Percentiles rank a stretch among this genome's conserved stretches.
phyloP scores from a whole-genome alignment of 1,140 invertebrate species.

The Holcopasites calliopsidis region DNA sequence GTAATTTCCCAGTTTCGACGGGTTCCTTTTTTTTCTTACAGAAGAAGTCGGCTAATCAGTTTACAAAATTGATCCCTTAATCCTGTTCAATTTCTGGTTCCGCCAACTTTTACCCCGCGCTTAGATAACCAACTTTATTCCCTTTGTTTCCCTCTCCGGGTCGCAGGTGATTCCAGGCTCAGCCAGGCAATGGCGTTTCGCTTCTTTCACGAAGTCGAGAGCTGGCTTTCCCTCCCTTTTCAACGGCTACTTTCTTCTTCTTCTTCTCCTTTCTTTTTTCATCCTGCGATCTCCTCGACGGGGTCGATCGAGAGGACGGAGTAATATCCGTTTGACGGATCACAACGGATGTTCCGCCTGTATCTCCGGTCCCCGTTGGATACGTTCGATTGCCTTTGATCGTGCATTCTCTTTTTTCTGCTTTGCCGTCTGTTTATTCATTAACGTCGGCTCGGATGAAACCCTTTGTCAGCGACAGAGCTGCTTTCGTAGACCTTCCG shows the following conservation, averaged over 20 bases:
- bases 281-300: neutral
- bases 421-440: neutral
- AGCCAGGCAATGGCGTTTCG: neutral
- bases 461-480: neutral
- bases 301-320: neutral
- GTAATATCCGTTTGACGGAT: constrained; percentile 34
- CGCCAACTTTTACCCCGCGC: constrained; percentile 1
- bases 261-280: neutral
- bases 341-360: neutral
- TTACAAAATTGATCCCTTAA: constrained; percentile 5
- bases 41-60: constrained; percentile 1
- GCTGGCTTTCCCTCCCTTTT: too few species aligned
- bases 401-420: neutral
- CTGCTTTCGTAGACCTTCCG: neutral
- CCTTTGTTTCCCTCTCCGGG: neutral
- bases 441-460: neutral
- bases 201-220: neutral
- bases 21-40: too few species aligned
- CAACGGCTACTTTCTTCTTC: neutral
- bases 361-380: neutral
- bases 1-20: neutral
- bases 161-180: neutral
- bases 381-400: neutral
- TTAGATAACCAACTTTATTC: constrained; percentile 31
- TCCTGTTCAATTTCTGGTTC: constrained; percentile 2